These are phyloP conservation scores for Chrysotoxum bicinctum DNA, from an alignment of 2,888 invertebrate species.

Conservation along the genomic window DNA sequence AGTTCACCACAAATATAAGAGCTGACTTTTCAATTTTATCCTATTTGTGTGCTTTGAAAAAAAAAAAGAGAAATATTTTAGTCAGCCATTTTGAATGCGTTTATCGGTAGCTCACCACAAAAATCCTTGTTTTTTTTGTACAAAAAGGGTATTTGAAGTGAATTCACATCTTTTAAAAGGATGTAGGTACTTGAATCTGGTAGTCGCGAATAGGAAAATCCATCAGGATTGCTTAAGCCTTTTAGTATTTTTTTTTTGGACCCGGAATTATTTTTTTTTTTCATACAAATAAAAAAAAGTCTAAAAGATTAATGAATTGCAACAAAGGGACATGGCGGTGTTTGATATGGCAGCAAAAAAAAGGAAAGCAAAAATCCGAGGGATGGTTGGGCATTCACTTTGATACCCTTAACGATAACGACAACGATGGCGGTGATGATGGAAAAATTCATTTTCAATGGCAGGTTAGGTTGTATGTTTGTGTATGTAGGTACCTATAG, in stretches of 20 bases:
- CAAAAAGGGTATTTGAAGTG: slow-evolving; percentile 10
- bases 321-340: slow-evolving; percentile 19
- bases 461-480: background rate
- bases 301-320: slow-evolving; percentile 65
- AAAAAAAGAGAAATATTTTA: slow-evolving; percentile 2
- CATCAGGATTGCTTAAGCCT: slow-evolving; percentile 11
- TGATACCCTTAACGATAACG: slow-evolving; percentile 26
- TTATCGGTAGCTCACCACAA: slow-evolving; percentile 14
- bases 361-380: background rate
- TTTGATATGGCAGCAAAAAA: background rate
- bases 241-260: slow-evolving; percentile 15
- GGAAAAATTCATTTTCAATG: slow-evolving; percentile 41
- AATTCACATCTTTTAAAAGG: slow-evolving; percentile 47
- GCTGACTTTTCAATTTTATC: slow-evolving; percentile 50
- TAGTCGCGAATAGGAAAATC: background rate
- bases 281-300: background rate
- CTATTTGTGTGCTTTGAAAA: slow-evolving; percentile 33
- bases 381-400: slow-evolving; percentile 52
- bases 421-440: slow-evolving; percentile 11
- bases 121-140: background rate
- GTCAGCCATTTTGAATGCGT: slow-evolving; percentile 62
- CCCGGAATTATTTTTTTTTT: slow-evolving; percentile 23
- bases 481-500: background rate
- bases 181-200: slow-evolving; percentile 29
- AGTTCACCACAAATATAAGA: slow-evolving; percentile 53